Percentiles rank a stretch among this genome's conserved stretches.
Conservation (phyloP, 1,140 invertebrate genomes). For the Drosophila nikananu region DNA sequence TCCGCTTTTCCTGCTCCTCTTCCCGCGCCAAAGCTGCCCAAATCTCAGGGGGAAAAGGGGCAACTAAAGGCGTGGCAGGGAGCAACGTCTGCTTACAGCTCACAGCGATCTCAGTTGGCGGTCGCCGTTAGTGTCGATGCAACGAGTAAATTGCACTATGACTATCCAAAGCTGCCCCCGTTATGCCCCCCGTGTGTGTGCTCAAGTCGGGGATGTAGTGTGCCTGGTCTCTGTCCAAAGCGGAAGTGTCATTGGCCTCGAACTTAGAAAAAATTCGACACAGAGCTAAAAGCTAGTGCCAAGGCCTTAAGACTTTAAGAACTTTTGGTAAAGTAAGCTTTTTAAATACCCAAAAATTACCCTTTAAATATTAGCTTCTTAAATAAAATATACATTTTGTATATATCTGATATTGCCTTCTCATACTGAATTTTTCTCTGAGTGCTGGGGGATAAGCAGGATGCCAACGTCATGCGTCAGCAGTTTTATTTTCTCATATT, state of each 20-base stretch:
- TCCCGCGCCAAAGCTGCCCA: not conserved
- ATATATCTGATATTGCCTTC: not conserved
- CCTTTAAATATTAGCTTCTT: too few species aligned
- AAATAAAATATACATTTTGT: not conserved
- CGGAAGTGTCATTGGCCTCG: slow-evolving; percentile 68
- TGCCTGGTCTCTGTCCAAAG: slow-evolving; percentile 39
- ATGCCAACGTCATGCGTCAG: slow-evolving; percentile 65
- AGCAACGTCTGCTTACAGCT: slow-evolving; percentile 4
- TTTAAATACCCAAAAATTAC: too few species aligned
- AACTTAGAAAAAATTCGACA: not conserved
- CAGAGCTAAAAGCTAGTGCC: not conserved
- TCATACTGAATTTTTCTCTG: not conserved
- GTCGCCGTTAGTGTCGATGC: slow-evolving; percentile 53
- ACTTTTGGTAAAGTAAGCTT: not conserved
- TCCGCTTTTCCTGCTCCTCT: not conserved
- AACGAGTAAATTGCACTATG: slow-evolving; percentile 61
- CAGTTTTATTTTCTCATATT: slow-evolving; percentile 64
- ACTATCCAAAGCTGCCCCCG: slow-evolving; percentile 45
- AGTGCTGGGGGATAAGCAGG: slow-evolving; percentile 31
- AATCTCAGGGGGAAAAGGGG: slow-evolving; percentile 11
- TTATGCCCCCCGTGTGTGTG: slow-evolving; percentile 2
- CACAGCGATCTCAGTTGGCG: slow-evolving; percentile 46
- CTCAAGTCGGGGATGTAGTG: slow-evolving; percentile 12
- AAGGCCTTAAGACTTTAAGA: not conserved
- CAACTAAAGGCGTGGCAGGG: not conserved